Base-by-base conservation (phyloP, 2,888 invertebrate genomes). In the Eurytoma californica region DNA sequence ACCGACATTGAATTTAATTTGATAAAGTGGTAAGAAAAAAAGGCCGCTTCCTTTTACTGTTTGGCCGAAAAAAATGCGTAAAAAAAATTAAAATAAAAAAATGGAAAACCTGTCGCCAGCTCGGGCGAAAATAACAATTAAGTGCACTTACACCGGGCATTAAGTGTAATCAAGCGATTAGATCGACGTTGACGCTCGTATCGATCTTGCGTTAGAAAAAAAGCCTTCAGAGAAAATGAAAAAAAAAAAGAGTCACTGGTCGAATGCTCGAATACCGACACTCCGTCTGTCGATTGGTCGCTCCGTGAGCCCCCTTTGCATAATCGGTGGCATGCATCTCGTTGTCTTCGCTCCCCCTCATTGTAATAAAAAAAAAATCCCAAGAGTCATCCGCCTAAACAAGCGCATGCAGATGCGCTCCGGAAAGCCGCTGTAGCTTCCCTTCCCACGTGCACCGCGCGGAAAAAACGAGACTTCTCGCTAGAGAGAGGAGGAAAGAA, bases 1-100 rank as follows among this genome's bases (percentile, higher is more conserved):
- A 18, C 28, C 66, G 72, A 55, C 77, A 72, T 77, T 60, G 77
- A 39, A 72, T 72, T 61, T 73, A 73, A 73, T 65, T 58, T 60
- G n/a, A 57, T n/a, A 16, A 14, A 47, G 9, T 16, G 13, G 24
- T 53, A 9, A 61, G 20, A 28, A 39, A 61, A 61, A 61, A n/a
- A 2, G 16, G 28, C 30, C 4, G 51, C 67, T 28, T 53, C n/a
- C 2, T 13, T 53, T 28, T n/a, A 28, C 51, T 69, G 39, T 39
- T 58, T 69, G 12, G 30, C 1, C 3, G 1, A 3, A 57, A 47
- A 53, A 65, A 28, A 28, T 66, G 14, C 51, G 5, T 20, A 61
- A 4, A n/a, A 55, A 68, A 68, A 61, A 76, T 55, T 58, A 49
- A 3, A 49, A 14, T 14, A 24, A 18, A 75, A 61, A 47, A 75